phyloP scores from a whole-genome alignment of 2,113 vertebrate species.

The Calyptommatus sinebrachiatus region DNA sequence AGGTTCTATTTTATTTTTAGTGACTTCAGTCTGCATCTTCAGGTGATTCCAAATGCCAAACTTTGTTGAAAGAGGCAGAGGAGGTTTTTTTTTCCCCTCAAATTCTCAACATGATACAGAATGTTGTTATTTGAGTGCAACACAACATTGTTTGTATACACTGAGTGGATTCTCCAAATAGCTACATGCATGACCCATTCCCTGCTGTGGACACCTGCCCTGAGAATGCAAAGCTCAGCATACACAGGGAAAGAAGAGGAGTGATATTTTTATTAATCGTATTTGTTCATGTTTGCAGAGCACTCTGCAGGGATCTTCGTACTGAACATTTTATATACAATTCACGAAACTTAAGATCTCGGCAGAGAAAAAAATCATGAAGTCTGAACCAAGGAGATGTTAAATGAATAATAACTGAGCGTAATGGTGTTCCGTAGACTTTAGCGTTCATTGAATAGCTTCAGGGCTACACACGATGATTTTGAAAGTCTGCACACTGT shows the following conservation, averaged over 20 bases:
- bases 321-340: slow-evolving; percentile 12
- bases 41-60: neutral
- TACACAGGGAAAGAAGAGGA: neutral
- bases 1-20: neutral
- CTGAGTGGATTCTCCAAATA: neutral
- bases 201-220: slow-evolving; percentile 34
- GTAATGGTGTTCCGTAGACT: slow-evolving; percentile 6
- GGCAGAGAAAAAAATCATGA: slow-evolving; percentile 4
- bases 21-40: neutral
- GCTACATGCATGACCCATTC: slow-evolving; percentile 1
- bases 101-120: slow-evolving; percentile 21
- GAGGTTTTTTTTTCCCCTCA: neutral
- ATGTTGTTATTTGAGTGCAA: slow-evolving; percentile 8
- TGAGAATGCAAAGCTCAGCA: slow-evolving; percentile 33
- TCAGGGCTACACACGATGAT: neutral
- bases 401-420: neutral
- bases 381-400: slow-evolving; percentile 13
- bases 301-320: neutral
- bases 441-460: neutral
- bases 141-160: slow-evolving; percentile 11
- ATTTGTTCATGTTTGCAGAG: slow-evolving; percentile 25
- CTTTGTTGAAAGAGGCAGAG: neutral
- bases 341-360: slow-evolving; percentile 8
- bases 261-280: slow-evolving; percentile 15
- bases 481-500: neutral